These are phyloP conservation scores for Pseudocheirus occidentalis DNA, from an alignment of 2,797 vertebrate genomes.

Conservation along the genomic window DNA sequence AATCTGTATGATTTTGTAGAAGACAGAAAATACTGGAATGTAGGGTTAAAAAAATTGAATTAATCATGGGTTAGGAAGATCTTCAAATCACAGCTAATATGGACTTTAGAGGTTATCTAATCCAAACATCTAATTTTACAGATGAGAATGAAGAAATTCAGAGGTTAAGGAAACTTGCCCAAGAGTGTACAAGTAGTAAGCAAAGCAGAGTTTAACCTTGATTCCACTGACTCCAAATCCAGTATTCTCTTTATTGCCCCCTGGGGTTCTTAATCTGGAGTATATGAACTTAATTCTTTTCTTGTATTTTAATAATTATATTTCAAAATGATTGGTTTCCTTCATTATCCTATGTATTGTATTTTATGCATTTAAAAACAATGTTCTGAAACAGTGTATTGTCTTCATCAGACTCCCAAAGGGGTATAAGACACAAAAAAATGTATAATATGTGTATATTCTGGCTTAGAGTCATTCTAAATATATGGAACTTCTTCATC, in stretches of 20 bases:
- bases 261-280: neutral
- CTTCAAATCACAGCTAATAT: neutral
- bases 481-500: neutral
- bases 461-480: neutral
- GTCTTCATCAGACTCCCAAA: neutral
- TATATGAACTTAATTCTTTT: neutral
- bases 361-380: neutral
- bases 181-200: neutral
- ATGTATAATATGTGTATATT: neutral
- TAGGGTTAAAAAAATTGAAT: neutral
- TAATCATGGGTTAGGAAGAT: neutral
- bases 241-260: neutral
- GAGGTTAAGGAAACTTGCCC: neutral
- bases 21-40: neutral
- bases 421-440: neutral
- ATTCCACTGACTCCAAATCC: neutral
- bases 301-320: neutral
- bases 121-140: neutral
- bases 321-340: neutral
- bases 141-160: neutral
- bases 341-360: neutral
- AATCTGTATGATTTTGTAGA: neutral
- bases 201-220: neutral
- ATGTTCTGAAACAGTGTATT: neutral
- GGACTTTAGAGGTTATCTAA: neutral